Percentiles rank a stretch among this genome's conserved stretches.
Conservation (phyloP, 2,797 vertebrate genomes). For the Takifugu rubripes region DNA sequence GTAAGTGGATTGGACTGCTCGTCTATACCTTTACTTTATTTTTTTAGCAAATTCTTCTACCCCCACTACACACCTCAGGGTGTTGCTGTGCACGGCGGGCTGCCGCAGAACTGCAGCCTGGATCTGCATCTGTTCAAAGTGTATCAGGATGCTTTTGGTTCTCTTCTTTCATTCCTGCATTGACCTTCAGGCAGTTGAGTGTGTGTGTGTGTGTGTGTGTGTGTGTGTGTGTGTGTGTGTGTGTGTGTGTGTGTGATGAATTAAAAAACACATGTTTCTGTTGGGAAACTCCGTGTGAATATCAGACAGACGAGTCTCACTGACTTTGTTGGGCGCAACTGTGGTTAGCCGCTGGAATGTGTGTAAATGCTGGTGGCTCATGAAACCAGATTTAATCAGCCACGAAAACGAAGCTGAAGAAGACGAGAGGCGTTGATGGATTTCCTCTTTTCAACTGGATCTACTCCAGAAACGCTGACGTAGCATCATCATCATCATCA, state of each 20-base stretch:
- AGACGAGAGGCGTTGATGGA: neutral
- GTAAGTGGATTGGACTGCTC: too few relatives aligned
- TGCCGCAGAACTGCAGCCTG: constrained; percentile 81
- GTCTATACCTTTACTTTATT: too few relatives aligned
- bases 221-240: too few relatives aligned
- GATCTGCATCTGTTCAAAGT: constrained; percentile 76
- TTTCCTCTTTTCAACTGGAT: too few relatives aligned
- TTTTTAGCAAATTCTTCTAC: constrained; percentile 55
- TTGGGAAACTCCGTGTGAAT: constrained; percentile 33
- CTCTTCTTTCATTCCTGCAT: too few relatives aligned
- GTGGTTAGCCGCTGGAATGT: constrained; percentile 59
- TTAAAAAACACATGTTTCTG: too few relatives aligned
- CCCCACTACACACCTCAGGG: constrained; percentile 77
- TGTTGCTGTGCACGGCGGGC: constrained; percentile 69
- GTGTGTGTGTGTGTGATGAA: too few relatives aligned
- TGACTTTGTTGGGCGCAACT: constrained; percentile 58
- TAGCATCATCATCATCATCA: too few relatives aligned
- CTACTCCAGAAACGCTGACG: too few relatives aligned
- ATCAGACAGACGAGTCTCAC: constrained; percentile 20
- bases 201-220: too few relatives aligned
- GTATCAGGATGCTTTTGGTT: too few relatives aligned
- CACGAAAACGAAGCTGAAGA: neutral
- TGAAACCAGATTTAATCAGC: constrained; percentile 37
- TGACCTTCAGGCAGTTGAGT: too few relatives aligned
- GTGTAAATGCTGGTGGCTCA: constrained; percentile 22